Conservation (phyloP, 2,797 vertebrate genomes). For the Cyprinodon diabolis region DNA sequence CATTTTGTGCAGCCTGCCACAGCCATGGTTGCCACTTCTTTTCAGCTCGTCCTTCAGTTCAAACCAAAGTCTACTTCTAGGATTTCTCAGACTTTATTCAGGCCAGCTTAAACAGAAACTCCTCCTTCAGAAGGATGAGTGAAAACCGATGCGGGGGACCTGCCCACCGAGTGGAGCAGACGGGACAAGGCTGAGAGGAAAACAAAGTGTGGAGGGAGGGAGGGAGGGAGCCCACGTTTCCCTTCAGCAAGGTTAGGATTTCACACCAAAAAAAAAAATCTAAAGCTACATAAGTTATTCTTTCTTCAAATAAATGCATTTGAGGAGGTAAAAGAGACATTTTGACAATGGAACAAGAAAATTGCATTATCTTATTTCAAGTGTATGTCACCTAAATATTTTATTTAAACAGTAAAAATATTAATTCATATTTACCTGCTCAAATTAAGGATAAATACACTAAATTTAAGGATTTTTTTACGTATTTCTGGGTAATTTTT, state of each 20-base stretch:
- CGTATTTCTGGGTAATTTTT: too few relatives aligned
- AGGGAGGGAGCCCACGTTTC: background rate
- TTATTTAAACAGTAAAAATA: too few relatives aligned
- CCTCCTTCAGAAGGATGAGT: conserved; percentile 70
- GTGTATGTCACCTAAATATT: too few relatives aligned
- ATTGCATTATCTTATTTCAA: too few relatives aligned
- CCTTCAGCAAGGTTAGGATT: background rate
- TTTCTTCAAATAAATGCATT: too few relatives aligned
- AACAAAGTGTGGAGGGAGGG: conserved; percentile 19
- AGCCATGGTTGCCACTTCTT: conserved; percentile 61
- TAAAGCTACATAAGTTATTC: too few relatives aligned
- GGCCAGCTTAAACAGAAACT: conserved; percentile 49
- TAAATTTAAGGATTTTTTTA: too few relatives aligned
- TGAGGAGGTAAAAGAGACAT: too few relatives aligned
- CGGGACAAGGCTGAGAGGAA: conserved; percentile 28
- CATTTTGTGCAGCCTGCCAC: conserved; percentile 75
- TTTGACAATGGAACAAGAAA: too few relatives aligned
- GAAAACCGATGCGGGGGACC: conserved; percentile 71
- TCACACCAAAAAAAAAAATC: background rate
- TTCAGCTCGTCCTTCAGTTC: conserved; percentile 40
- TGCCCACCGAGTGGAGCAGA: conserved; percentile 57
- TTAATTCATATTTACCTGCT: too few relatives aligned
- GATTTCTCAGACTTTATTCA: conserved; percentile 43
- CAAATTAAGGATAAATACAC: too few relatives aligned
- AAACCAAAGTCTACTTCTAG: conserved; percentile 46